Evolutionary conservation across 2,888 invertebrate species (phyloP).

Genomic region (Xestia rhomboidea): DNA sequence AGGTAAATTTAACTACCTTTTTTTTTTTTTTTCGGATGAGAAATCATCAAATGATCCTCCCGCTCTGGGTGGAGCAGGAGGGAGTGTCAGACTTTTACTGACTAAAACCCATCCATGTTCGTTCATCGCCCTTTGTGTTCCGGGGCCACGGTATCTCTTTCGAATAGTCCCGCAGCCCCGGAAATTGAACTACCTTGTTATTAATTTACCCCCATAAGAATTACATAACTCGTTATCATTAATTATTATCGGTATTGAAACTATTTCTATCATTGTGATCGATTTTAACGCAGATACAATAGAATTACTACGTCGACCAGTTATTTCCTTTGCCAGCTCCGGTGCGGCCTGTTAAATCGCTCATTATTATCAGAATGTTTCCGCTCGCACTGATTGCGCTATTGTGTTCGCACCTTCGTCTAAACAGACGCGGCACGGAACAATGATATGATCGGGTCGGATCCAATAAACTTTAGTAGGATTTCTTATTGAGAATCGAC

Average conservation of each 20-base stretch:
- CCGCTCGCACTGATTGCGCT: constrained; percentile 59
- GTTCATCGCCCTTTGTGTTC: no score
- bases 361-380: constrained; percentile 58
- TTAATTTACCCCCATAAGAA: neutral
- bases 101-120: no score
- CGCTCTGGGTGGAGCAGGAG: no score
- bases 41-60: no score
- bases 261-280: constrained; percentile 14
- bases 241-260: constrained; percentile 16
- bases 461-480: constrained; percentile 19
- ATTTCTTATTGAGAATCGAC: constrained; percentile 7
- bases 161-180: no score
- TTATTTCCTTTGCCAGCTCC: constrained; percentile 37
- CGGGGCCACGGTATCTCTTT: no score
- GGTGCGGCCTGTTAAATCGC: constrained; percentile 47
- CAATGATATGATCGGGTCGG: constrained; percentile 27
- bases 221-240: neutral
- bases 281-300: constrained; percentile 23
- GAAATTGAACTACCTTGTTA: neutral
- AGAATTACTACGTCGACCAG: constrained; percentile 25
- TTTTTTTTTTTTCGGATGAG: no score
- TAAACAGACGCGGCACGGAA: constrained; percentile 32
- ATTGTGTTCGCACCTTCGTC: constrained; percentile 55
- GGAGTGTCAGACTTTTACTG: no score
- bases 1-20: neutral